These are phyloP conservation scores for Rallus limicola DNA, from an alignment of 2,113 vertebrate genomes.

Conservation along the genomic window DNA sequence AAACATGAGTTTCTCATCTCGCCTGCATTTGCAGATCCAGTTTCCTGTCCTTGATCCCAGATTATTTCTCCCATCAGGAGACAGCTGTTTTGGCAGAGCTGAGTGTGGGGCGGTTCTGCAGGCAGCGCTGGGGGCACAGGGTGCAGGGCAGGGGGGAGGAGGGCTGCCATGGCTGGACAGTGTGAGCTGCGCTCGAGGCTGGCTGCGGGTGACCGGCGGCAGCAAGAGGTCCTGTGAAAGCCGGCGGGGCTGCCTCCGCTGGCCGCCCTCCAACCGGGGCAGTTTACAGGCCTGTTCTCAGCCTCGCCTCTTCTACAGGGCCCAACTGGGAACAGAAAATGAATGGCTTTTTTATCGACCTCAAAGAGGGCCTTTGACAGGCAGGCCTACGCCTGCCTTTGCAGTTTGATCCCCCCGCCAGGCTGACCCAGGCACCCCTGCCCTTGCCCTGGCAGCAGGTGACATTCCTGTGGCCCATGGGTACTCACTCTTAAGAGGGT, in stretches of 20 bases:
- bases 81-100: constrained; percentile 56
- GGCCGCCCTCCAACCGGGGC: constrained; percentile 72
- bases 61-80: constrained; percentile 52
- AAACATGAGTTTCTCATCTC: constrained; percentile 49
- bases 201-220: constrained; percentile 61
- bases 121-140: background rate
- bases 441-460: constrained; percentile 66
- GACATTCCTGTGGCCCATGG: constrained; percentile 33
- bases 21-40: background rate
- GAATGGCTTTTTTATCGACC: constrained; percentile 66
- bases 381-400: constrained; percentile 68
- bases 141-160: background rate
- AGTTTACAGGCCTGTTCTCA: constrained; percentile 82
- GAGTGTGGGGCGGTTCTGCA: background rate
- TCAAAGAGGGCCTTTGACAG: constrained; percentile 84
- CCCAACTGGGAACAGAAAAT: constrained; percentile 66
- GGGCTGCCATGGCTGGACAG: background rate
- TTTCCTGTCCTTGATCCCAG: constrained; percentile 71
- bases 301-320: constrained; percentile 68
- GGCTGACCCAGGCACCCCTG: background rate
- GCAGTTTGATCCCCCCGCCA: constrained; percentile 30
- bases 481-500: background rate
- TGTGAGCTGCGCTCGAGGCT: background rate
- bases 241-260: constrained; percentile 58
- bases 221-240: constrained; percentile 81